Conservation (phyloP, 2,888 invertebrate genomes). For the Watsonalla binaria region DNA sequence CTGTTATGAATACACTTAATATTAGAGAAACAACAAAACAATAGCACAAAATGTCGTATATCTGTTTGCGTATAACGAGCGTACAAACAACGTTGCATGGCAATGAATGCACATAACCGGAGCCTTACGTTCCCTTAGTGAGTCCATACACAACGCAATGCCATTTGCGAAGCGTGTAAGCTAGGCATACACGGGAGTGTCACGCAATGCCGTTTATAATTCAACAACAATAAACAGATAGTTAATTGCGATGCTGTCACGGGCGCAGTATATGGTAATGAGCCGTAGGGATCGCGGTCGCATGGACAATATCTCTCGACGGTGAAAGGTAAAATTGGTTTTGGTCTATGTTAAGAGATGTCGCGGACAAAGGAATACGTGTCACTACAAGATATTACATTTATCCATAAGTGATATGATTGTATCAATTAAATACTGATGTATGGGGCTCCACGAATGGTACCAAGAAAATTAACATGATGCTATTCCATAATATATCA, state of each 20-base stretch:
- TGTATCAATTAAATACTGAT: too few relatives aligned
- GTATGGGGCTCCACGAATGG: too few relatives aligned
- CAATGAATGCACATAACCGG: neutral
- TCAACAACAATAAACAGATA: slow-evolving; percentile 78
- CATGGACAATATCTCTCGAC: slow-evolving; percentile 75
- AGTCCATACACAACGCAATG: neutral
- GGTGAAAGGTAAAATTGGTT: slow-evolving; percentile 70
- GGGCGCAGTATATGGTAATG: slow-evolving; percentile 78
- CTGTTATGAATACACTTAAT: too few relatives aligned
- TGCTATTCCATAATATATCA: too few relatives aligned
- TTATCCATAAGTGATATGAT: too few relatives aligned
- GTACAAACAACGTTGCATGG: too few relatives aligned
- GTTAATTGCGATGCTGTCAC: slow-evolving; percentile 78
- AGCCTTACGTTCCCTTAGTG: neutral
- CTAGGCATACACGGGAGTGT: slow-evolving; percentile 46
- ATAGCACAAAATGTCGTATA: too few relatives aligned
- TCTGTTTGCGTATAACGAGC: too few relatives aligned
- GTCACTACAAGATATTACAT: neutral
- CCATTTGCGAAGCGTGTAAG: neutral
- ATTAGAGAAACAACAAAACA: too few relatives aligned
- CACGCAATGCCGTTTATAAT: slow-evolving; percentile 72
- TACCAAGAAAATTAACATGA: too few relatives aligned
- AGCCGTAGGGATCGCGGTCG: slow-evolving; percentile 72
- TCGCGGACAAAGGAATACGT: neutral
- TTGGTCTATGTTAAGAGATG: slow-evolving; percentile 23